Conservation (phyloP, 53 echinoderm and acorn worm species). For the Apostichopus leukothele region DNA sequence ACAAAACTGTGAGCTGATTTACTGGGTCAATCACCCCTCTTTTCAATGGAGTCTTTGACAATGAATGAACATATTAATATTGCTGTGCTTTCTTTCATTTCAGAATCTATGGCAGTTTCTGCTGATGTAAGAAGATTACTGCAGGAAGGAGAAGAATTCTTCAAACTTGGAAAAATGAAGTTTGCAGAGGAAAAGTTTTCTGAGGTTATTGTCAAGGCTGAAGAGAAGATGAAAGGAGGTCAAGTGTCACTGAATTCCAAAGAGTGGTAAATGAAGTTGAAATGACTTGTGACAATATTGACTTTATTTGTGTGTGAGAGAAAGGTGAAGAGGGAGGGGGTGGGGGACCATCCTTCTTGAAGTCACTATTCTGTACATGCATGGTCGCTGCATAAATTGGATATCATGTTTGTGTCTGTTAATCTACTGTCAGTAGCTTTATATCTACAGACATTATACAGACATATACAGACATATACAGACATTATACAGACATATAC, state of each 20-base stretch:
- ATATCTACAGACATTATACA: no score
- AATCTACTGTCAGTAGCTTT: not conserved
- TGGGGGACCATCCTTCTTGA: no score
- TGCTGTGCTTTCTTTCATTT: no score
- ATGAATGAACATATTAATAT: no score
- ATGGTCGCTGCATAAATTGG: not conserved
- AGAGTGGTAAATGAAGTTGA: not conserved
- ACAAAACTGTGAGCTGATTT: no score
- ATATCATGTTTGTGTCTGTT: not conserved
- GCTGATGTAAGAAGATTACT: conserved; percentile 2
- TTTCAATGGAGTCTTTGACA: no score
- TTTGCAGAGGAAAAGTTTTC: conserved; percentile 19
- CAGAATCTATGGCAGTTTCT: not conserved
- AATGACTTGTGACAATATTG: not conserved
- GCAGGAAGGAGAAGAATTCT: conserved; percentile 4
- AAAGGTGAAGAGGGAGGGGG: no score
- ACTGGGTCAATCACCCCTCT: no score
- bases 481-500: no score
- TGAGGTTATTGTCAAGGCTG: conserved; percentile 1
- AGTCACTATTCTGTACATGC: not conserved
- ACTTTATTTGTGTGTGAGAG: not conserved
- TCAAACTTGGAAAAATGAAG: conserved; percentile 34
- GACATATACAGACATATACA: no score
- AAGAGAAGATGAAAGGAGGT: not conserved
- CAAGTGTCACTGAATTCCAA: not conserved